These are phyloP conservation scores for Lepus europaeus DNA, from an alignment of 2,113 vertebrate genomes.

Conservation along the genomic window DNA sequence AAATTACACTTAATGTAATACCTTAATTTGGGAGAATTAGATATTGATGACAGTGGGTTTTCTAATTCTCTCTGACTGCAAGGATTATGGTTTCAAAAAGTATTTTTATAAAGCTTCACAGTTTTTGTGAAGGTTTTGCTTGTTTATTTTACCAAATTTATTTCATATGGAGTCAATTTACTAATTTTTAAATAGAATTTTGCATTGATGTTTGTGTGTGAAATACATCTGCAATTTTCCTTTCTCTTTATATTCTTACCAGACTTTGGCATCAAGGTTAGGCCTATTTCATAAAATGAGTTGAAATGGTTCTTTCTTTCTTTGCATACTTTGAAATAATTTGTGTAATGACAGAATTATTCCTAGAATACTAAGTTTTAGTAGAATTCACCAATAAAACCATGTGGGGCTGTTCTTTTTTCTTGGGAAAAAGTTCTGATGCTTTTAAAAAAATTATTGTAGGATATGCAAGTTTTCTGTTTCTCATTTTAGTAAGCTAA, in stretches of 20 bases:
- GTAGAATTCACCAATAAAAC: slow-evolving; percentile 28
- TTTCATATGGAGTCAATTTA: not conserved
- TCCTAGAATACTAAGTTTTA: slow-evolving; percentile 36
- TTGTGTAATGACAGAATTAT: slow-evolving; percentile 16
- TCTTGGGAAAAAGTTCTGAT: slow-evolving; percentile 29
- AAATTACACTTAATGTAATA: not conserved
- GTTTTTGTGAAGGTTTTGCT: slow-evolving; percentile 8
- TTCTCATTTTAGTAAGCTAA: not conserved
- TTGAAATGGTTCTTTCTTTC: not conserved
- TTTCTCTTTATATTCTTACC: not conserved
- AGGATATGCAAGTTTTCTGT: not conserved
- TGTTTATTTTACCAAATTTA: not conserved
- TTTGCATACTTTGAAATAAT: not conserved
- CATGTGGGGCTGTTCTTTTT: not conserved
- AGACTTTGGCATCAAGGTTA: not conserved
- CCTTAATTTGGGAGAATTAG: not conserved
- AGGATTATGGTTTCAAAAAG: slow-evolving; percentile 22
- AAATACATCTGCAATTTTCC: not conserved
- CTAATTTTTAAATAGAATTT: slow-evolving; percentile 29
- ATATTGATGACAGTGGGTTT: not conserved
- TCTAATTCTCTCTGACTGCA: not conserved
- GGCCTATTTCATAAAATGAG: not conserved
- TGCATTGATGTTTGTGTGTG: not conserved
- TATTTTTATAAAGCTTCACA: slow-evolving; percentile 23
- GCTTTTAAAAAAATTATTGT: slow-evolving; percentile 35